A percentile compares a stretch with the other conserved stretches of the same genome.
These are phyloP conservation scores for Pandion haliaetus DNA, from an alignment of 2,113 vertebrate species.

Conservation along the genomic window DNA sequence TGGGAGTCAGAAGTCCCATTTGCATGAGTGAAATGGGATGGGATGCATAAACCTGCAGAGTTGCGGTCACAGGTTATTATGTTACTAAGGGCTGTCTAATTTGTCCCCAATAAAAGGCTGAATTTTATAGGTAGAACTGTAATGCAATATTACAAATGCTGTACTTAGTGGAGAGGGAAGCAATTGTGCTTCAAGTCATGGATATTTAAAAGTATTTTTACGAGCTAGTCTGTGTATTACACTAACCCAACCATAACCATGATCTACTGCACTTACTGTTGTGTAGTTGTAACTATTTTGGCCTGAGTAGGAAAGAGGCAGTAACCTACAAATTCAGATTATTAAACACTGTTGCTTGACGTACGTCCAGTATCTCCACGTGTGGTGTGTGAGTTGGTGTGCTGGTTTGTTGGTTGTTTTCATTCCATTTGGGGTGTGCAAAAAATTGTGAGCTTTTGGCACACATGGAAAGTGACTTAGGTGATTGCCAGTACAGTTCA, in stretches of 20 bases:
- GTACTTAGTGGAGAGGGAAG: neutral
- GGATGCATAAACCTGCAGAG: neutral
- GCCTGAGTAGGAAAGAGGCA: neutral
- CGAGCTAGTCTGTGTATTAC: neutral
- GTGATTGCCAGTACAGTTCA: neutral
- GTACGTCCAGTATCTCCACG: rapidly evolving
- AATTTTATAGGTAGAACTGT: neutral
- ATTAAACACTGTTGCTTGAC: neutral
- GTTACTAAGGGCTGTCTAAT: neutral
- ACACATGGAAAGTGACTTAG: neutral
- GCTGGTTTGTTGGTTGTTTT: neutral
- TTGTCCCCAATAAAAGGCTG: neutral
- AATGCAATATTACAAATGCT: neutral
- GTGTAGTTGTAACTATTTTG: neutral
- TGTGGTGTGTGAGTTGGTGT: rapidly evolving
- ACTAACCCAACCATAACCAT: neutral
- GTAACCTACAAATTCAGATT: neutral
- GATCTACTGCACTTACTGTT: neutral
- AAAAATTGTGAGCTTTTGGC: neutral
- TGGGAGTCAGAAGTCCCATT: neutral
- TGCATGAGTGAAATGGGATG: neutral
- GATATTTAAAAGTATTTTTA: neutral
- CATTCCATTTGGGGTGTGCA: neutral
- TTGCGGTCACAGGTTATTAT: neutral
- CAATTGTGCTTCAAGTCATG: neutral